Percentiles rank a stretch among this genome's conserved stretches.
phyloP scores from a whole-genome alignment of 2,797 vertebrate genomes.

The Selene dorsalis region DNA sequence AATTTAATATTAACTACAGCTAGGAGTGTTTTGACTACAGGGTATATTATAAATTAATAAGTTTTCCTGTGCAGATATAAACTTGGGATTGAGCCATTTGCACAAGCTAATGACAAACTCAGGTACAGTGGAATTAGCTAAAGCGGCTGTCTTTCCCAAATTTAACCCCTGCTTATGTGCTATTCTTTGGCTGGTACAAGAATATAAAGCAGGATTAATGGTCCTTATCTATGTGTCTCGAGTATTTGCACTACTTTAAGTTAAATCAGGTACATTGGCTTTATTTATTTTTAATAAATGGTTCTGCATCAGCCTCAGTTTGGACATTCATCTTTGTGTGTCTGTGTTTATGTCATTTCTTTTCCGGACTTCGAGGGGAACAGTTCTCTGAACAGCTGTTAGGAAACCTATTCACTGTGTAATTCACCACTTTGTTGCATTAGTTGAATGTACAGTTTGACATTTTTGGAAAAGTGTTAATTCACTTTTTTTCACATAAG shows the following conservation, averaged over 20 bases:
- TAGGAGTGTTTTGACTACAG: slow-evolving; percentile 8
- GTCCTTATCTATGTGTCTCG: slow-evolving; percentile 56
- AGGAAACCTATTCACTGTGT: background rate
- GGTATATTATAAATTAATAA: background rate
- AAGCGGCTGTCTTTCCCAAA: slow-evolving; percentile 14
- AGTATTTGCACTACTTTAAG: slow-evolving; percentile 71
- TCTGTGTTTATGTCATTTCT: slow-evolving; percentile 66
- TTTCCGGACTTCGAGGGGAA: slow-evolving; percentile 15
- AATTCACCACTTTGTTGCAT: background rate
- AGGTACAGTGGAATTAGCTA: slow-evolving; percentile 35
- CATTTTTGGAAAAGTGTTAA: background rate
- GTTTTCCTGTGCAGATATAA: background rate
- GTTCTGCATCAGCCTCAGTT: slow-evolving; percentile 76
- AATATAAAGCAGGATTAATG: slow-evolving; percentile 44
- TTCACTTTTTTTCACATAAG: background rate
- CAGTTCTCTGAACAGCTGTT: background rate
- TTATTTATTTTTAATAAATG: slow-evolving; percentile 80
- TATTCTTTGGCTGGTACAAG: slow-evolving; percentile 67
- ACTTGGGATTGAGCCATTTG: slow-evolving; percentile 23
- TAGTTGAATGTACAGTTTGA: background rate
- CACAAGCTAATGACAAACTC: slow-evolving; percentile 50
- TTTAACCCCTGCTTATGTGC: slow-evolving; percentile 40
- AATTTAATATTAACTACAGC: slow-evolving; percentile 6
- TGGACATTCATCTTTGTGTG: slow-evolving; percentile 82
- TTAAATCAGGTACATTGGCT: slow-evolving; percentile 58